Percentiles rank a stretch among this genome's conserved stretches.
Conservation (phyloP, 2,797 vertebrate species). For the Sebastes melanostomus region DNA sequence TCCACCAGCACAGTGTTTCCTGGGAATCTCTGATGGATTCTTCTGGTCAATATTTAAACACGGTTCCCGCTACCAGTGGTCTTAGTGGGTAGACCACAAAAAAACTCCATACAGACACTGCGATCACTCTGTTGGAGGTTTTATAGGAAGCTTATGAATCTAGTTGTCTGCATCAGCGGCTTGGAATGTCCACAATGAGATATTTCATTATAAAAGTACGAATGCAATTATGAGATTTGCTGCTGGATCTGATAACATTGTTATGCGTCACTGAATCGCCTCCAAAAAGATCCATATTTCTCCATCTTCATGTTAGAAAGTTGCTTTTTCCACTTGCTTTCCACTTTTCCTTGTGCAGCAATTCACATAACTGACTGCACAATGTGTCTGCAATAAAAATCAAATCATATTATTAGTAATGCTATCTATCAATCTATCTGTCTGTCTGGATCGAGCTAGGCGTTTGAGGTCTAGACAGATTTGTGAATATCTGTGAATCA, state of each 20-base stretch:
- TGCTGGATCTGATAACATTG: conserved; percentile 53
- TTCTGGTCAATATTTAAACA: conserved; percentile 63
- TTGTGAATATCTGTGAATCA: too few relatives aligned
- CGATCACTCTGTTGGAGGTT: neutral
- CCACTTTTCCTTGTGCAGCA: neutral
- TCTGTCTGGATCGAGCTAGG: too few relatives aligned
- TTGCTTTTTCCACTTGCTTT: neutral
- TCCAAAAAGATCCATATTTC: conserved; percentile 23
- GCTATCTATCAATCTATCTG: too few relatives aligned
- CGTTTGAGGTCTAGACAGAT: neutral
- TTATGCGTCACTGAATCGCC: conserved; percentile 29
- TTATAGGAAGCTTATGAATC: conserved; percentile 27
- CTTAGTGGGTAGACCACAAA: conserved; percentile 12
- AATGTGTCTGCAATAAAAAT: conserved; percentile 6
- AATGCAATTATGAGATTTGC: conserved; percentile 40
- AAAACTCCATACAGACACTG: conserved; percentile 2
- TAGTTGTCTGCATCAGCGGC: conserved; percentile 41
- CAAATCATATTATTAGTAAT: conserved; percentile 7
- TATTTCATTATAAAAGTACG: conserved; percentile 41
- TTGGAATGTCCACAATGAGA: conserved; percentile 25
- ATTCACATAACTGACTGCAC: neutral
- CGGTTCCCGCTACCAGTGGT: neutral
- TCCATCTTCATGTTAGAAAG: neutral
- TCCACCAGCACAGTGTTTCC: conserved; percentile 31
- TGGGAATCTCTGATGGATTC: conserved; percentile 42